Evolutionary conservation across 1,140 invertebrate species (phyloP), one percentile per base, ranked within the genome.

Genomic region (Spodoptera litura): DNA sequence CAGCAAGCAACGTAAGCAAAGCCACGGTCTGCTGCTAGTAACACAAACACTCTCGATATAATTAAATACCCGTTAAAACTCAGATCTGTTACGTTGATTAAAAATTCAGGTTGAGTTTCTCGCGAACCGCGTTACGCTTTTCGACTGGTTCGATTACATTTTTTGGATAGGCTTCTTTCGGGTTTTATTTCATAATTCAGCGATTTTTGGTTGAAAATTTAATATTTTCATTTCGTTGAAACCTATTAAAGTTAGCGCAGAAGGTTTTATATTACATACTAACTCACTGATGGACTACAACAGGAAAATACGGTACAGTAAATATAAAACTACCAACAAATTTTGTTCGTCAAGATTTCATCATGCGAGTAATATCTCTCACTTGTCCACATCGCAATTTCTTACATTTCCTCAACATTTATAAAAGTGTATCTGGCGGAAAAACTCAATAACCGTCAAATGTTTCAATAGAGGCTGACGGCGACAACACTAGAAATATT

Each of bases 391-490:
- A n/a, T 56, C 20, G 38, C 35, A 61, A 61, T 74, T 61, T 25
- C 12, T 61, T 31, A 11, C 58, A 9, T 31, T 35, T 31, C 58
- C 44, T 61, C 72, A 15, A 74, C 56, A 74, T 74, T 74, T 74
- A 61, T 74, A 61, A 51, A 74, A 76, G 59, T 38, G 44, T 64
- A 64, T 76, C 58, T 53, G 35, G 15, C 20, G 71, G 71, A 80
- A 80, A 72, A 80, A 72, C 66, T 78, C 59, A 78, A 78, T 74
- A 83, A 83, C 78, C 74, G 68, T 80, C 73, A 78, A 83, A 78
- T 81, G 64, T 78, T 70, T 81, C 76, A 78, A 78, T 81, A 76
- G 53, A 56, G 38, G 20, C 52, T 51, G 49, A 71, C 77, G 55
- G 51, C 56, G 79, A 83, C 78, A 78, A 59, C 55, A 74, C 66